phyloP scores from a whole-genome alignment of 2,888 invertebrate genomes.

The Chironomus riparius region DNA sequence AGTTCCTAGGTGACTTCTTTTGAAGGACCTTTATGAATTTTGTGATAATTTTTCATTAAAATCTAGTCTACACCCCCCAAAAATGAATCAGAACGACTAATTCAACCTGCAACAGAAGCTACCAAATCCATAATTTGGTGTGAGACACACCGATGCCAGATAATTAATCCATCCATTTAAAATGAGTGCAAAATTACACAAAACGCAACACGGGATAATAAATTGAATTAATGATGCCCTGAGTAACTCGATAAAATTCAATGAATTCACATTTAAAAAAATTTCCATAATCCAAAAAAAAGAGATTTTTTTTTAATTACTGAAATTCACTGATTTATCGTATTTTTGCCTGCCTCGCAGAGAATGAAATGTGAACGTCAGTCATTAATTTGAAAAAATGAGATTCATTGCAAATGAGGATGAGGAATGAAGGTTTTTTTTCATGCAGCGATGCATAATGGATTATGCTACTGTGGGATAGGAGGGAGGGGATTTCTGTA shows the following conservation, averaged over 20 bases:
- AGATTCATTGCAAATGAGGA: neutral
- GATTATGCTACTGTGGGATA: neutral
- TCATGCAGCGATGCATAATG: neutral
- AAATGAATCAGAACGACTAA: no score
- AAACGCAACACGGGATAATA: neutral
- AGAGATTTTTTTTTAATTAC: neutral
- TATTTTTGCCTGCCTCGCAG: neutral
- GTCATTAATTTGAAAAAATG: neutral
- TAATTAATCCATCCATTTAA: no score
- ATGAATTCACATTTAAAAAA: neutral
- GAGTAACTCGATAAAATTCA: neutral
- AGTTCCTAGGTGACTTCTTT: no score
- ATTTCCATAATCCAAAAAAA: no score
- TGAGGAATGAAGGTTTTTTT: neutral
- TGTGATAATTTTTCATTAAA: no score
- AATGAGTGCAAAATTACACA: neutral
- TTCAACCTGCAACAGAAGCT: no score
- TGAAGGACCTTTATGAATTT: no score
- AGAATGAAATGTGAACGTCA: neutral
- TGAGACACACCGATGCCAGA: no score
- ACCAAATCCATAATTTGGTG: no score
- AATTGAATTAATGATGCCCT: slow-evolving; percentile 6
- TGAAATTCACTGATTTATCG: neutral
- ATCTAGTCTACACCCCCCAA: no score
- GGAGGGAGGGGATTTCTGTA: no score